phyloP scores from a whole-genome alignment of 2,113 vertebrate species.

The Mormoops blainvillei region DNA sequence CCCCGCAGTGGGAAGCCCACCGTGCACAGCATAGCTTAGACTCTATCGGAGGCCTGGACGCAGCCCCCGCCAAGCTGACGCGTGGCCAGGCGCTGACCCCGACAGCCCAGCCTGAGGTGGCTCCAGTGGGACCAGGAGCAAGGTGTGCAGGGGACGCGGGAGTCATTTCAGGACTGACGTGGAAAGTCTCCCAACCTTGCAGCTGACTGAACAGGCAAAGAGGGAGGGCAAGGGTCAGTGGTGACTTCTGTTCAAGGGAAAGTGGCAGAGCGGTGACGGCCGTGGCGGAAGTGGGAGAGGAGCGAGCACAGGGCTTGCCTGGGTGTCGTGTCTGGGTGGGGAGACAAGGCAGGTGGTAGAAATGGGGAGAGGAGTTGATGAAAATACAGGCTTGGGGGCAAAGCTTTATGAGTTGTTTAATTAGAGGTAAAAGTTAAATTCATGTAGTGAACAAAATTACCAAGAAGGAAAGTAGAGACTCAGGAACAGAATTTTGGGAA shows the following conservation, averaged over 20 bases:
- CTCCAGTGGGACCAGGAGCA: fast-evolving
- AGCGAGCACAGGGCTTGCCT: fast-evolving
- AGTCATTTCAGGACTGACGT: neutral
- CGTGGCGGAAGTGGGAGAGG: fast-evolving
- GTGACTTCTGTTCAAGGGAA: neutral
- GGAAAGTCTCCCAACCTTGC: neutral
- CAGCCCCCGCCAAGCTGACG: fast-evolving
- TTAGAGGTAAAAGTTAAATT: neutral
- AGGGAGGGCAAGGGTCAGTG: neutral
- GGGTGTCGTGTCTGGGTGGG: too few relatives aligned
- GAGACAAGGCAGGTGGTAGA: fast-evolving
- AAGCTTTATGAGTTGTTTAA: neutral
- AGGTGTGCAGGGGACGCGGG: fast-evolving
- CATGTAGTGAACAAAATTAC: neutral
- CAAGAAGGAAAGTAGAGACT: neutral
- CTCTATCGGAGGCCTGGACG: fast-evolving
- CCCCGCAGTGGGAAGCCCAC: fast-evolving
- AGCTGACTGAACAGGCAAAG: neutral
- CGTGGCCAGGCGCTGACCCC: fast-evolving
- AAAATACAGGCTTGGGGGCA: neutral
- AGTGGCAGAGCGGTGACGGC: fast-evolving
- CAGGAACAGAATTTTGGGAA: neutral
- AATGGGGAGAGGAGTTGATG: neutral
- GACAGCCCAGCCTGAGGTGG: fast-evolving
- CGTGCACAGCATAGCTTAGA: fast-evolving